Evolutionary conservation across 2,113 vertebrate species (phyloP), one percentile per base, ranked within the genome.

Genomic region (Octodon degus): DNA sequence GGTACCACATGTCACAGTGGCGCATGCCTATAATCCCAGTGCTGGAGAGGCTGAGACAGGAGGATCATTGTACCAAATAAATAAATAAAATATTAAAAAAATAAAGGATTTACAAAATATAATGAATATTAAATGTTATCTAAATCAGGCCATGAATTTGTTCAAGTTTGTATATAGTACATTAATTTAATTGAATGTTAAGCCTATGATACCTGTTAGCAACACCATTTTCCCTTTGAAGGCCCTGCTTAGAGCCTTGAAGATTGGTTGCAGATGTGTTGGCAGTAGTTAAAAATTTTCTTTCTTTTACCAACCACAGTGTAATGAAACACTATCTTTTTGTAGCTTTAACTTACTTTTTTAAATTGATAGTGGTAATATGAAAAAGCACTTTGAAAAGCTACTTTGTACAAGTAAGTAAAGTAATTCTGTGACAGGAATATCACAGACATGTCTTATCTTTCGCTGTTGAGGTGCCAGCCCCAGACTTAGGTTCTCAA

Each of bases 341-440:
- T 88, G 30, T 90, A 55, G 43, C 6, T 94, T 60, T 94, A 34
- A 16, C 62, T 96, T 50, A 84, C 0, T 50, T 79, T 88, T 96
- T 88, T 92, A 86, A 9, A 68, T 60, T 63, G 34, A 17, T 30
- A 86, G 7, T 85, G 81, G 17, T 30, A 76, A 14, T 70, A 5
- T 58, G 65, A 60, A 58, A 60, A 89, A 40, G 24, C 11, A 63
- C 90, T 82, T 40, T 22, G 58, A 79, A 68, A 94, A 72, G 11
- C 16, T 37, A 34, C 47, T 3, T 70, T 65, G 32, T 83, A 68
- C 32, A 70, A 91, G 58, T 25, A 91, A 81, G 27, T 79, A 60
- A 87, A 84, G 60, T 40, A n/a, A 22, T 34, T 90, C 60, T 83
- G 0, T 79, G 27, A 24, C 50, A 93, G 67, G 5, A 83, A 30